These are phyloP conservation scores for Eulithis testata DNA, from an alignment of 2,888 invertebrate genomes.

Conservation along the genomic window DNA sequence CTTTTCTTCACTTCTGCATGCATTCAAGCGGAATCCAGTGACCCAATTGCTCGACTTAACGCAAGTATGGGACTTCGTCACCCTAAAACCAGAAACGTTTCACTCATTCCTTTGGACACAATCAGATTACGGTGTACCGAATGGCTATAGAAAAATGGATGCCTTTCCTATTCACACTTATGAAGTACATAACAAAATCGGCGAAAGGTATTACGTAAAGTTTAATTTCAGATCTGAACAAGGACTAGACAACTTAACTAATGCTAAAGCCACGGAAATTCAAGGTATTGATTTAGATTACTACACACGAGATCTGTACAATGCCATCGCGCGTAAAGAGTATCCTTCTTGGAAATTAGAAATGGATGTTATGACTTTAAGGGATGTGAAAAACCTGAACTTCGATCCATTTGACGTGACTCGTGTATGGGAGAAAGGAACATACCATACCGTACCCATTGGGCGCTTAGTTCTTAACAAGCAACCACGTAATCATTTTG, in stretches of 20 bases:
- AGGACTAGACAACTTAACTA: constrained; percentile 90
- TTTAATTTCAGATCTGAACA: constrained; percentile 96
- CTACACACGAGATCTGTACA: constrained; percentile 90
- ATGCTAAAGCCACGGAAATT: constrained; percentile 86
- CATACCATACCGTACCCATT: constrained; percentile 91
- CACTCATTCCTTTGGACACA: constrained; percentile 91
- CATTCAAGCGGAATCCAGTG: constrained; percentile 95
- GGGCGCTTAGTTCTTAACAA: constrained; percentile 92
- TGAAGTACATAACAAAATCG: constrained; percentile 90
- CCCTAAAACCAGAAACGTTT: constrained; percentile 90
- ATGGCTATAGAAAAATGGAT: constrained; percentile 95
- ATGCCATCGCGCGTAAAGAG: constrained; percentile 90
- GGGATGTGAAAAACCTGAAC: constrained; percentile 88
- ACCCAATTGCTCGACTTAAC: constrained; percentile 92
- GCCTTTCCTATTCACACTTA: constrained; percentile 96
- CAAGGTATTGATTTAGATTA: constrained; percentile 93
- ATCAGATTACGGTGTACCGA: constrained; percentile 94
- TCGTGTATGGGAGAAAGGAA: constrained; percentile 92
- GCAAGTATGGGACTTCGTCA: constrained; percentile 95
- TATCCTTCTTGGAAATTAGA: constrained; percentile 37
- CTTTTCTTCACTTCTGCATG: constrained; percentile 94
- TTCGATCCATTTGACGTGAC: constrained; percentile 95
- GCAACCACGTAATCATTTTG: constrained; percentile 87
- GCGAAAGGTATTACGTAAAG: constrained; percentile 90
- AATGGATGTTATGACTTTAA: constrained; percentile 46